Evolutionary conservation across 2,888 invertebrate genomes (phyloP).

Genomic region (Cephus spinipes): DNA sequence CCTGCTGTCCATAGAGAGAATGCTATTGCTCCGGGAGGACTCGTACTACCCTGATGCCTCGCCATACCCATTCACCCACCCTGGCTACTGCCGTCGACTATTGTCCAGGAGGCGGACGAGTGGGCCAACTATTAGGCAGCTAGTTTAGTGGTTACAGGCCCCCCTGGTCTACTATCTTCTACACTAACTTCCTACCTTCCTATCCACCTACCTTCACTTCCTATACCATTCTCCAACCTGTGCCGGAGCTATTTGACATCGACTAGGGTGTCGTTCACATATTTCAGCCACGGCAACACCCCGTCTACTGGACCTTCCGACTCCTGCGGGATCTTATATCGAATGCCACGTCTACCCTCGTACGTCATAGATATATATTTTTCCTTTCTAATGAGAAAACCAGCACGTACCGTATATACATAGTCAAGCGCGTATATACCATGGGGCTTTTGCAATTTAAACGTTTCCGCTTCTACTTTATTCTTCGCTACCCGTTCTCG

Average conservation of each 20-base stretch:
- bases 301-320: neutral
- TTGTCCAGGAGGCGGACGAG: constrained; percentile 40
- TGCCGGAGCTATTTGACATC: neutral
- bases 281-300: neutral
- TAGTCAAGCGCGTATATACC: neutral
- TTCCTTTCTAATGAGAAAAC: neutral
- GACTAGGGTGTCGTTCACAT: neutral
- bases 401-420: neutral
- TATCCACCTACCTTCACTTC: neutral
- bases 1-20: constrained; percentile 10
- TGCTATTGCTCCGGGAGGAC: constrained; percentile 33
- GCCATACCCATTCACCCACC: neutral
- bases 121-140: constrained; percentile 45
- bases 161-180: constrained; percentile 31
- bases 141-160: constrained; percentile 50
- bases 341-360: neutral
- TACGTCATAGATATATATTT: neutral
- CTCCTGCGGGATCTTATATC: neutral
- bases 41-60: constrained; percentile 26
- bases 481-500: constrained; percentile 15
- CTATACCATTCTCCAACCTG: neutral
- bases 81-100: constrained; percentile 29
- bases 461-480: neutral
- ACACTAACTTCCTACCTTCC: constrained; percentile 5
- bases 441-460: neutral